Evolutionary conservation across 1,140 invertebrate genomes (phyloP), one percentile per base, ranked within the genome.

Genomic region (Drosophila littoralis): DNA sequence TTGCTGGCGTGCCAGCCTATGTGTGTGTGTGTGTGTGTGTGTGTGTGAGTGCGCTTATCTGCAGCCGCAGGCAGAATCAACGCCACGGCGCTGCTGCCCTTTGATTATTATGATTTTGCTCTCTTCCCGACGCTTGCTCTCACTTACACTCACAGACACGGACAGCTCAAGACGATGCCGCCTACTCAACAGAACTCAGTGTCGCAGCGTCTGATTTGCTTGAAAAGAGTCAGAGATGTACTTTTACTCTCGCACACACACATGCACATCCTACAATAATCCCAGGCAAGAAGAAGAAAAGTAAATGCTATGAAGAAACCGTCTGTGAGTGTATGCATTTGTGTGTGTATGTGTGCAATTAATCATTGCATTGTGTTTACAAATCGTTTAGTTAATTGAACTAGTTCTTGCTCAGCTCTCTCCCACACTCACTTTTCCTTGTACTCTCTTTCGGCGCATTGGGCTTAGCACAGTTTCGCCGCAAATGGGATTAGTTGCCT

Each of bases 381-480:
- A 75, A 75, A 75, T 75, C 66, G 45, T 75, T 75, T 64, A 75
- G 64, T 75, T 70, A 75, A 63, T 75, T 75, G 58, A 68, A 60
- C 70, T 60, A 60, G 52, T 57, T 32, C 50, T 32, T 65, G 13
- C 40, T 1, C 22, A 28, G 22, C 22, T 33, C 54, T 45, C 17
- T 57, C 35, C n/a, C 36, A 52, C 15, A 42, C 33, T 48, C 43
- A 4, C 52, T 22, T 13, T 22, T 6, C 7, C 5, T 35, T 2
- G 0, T 7, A 13, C 17, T 50, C 22, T 28, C 12, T 13, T n/a
- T 13, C 28, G 12, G 35, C 43, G 51, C 60, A 57, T 33, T 42
- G 15, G 36, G 69, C 69, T 73, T 67, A 72, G 63, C 70, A 59
- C 40, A 59, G 54, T 52, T 72, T 67, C 54, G 32, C 51, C 52